Evolutionary conservation across 2,113 vertebrate species (phyloP).

Genomic region (Astur gentilis): DNA sequence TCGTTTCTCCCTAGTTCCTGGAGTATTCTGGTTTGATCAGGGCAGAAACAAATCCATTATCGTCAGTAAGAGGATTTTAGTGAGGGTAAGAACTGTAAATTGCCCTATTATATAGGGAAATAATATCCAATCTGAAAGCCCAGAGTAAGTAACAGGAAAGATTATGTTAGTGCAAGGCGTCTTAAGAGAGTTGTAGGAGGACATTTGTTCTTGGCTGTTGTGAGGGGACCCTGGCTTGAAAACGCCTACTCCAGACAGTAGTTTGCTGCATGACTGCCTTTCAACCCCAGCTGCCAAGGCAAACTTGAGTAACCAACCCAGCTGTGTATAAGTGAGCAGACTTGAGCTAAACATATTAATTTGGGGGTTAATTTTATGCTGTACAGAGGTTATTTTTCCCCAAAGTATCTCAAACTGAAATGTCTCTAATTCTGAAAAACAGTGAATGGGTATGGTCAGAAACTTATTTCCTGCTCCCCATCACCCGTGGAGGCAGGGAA

Average conservation of each 20-base stretch:
- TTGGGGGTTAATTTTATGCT: neutral
- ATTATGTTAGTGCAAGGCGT: neutral
- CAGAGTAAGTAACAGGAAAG: neutral
- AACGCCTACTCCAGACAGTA: neutral
- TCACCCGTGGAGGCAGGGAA: neutral
- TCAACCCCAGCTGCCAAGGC: neutral
- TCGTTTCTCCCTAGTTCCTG: neutral
- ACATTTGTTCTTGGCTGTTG: neutral
- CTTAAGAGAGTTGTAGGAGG: neutral
- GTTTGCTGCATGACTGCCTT: neutral
- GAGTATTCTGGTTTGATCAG: neutral
- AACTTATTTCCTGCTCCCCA: neutral
- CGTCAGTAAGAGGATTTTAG: neutral
- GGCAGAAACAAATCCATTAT: neutral
- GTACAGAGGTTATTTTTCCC: neutral
- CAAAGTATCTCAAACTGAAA: neutral
- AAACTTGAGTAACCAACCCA: neutral
- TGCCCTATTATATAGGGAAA: accelerated
- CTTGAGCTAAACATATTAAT: neutral
- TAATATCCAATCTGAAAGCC: neutral
- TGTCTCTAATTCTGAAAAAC: neutral
- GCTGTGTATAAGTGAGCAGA: neutral
- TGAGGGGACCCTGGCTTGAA: neutral
- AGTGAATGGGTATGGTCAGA: neutral
- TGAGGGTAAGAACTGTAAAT: neutral